Evolutionary conservation across 1,140 invertebrate species (phyloP), one percentile per base, ranked within the genome.

Genomic region (Sinonovacula constricta): DNA sequence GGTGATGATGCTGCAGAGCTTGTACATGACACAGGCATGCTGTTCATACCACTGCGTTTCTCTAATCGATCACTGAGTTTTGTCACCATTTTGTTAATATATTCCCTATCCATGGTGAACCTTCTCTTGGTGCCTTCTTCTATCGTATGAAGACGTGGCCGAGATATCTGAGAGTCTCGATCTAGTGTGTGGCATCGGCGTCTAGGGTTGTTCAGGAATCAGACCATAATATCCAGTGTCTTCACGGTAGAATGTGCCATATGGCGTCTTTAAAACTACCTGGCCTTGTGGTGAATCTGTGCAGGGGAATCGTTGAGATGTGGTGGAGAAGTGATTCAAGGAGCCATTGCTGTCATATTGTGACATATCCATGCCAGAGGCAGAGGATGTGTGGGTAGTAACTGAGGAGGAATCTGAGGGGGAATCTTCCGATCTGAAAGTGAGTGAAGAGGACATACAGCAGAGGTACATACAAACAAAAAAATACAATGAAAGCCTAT

Each of bases 201-300:
- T 7, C 87, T 79, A n/a, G 4, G 86, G 87, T 62, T 85, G 82
- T 4, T 88, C 87, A 33, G 87, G 66, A 53, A 89, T 75, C 72
- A 87, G 72, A 15, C 86, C 85, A 74, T 88, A 89, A 60, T 85
- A 87, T 3, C 87, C 86, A 34, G 82, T 81, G 53, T 88, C 85
- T 67, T 87, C 86, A 18, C 88, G 85, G 66, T 87, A 88, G 60
- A 90, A 90, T 4, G 87, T 88, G 12, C 89, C 89, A 68, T 89
- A 88, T 0, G 89, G 88, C 26, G 88, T 90, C 65, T 88, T 85
- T 10, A 90, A 69, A 12, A 90, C 84, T 53, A 89, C 82, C 77
- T 87, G 79, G 67, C 3, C 82, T 78, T 24, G 75, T 34, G 45
- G 39, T 36, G 24, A 51, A 30, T 36, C 36, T 39, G 31, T 69